These are phyloP conservation scores for Andrena bucephala DNA, from an alignment of 2,888 invertebrate species.

Conservation along the genomic window DNA sequence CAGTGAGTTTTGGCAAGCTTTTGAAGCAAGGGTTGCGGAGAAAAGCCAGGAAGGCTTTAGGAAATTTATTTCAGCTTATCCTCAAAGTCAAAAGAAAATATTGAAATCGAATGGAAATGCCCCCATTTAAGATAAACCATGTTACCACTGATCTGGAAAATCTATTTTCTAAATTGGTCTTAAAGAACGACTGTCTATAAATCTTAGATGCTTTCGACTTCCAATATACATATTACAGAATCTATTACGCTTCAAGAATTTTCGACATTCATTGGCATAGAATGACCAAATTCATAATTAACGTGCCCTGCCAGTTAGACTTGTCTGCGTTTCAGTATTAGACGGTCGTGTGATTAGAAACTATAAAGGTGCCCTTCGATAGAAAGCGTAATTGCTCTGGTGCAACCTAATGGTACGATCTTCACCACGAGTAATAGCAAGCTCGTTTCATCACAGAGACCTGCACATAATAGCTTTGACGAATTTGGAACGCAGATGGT, in stretches of 20 bases:
- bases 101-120: too few relatives aligned
- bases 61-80: too few relatives aligned
- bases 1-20: too few relatives aligned
- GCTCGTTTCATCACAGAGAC: conserved; percentile 19
- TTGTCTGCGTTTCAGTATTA: conserved; percentile 27
- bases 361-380: conserved; percentile 29
- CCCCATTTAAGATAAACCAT: too few relatives aligned
- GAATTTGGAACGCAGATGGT: conserved; percentile 39
- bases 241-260: not conserved
- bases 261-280: not conserved
- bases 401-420: conserved; percentile 42
- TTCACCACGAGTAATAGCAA: conserved; percentile 35
- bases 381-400: conserved; percentile 25
- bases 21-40: too few relatives aligned
- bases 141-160: too few relatives aligned
- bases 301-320: conserved; percentile 22
- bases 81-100: too few relatives aligned
- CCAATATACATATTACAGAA: too few relatives aligned
- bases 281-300: conserved; percentile 25
- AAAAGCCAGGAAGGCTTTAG: too few relatives aligned
- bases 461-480: not conserved
- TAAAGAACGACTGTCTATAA: too few relatives aligned
- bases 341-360: conserved; percentile 31
- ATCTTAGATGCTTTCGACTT: too few relatives aligned
- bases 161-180: too few relatives aligned